Evolutionary conservation across 1,140 invertebrate genomes (phyloP), one percentile per base, ranked within the genome.

Genomic region (Bombus confusus): DNA sequence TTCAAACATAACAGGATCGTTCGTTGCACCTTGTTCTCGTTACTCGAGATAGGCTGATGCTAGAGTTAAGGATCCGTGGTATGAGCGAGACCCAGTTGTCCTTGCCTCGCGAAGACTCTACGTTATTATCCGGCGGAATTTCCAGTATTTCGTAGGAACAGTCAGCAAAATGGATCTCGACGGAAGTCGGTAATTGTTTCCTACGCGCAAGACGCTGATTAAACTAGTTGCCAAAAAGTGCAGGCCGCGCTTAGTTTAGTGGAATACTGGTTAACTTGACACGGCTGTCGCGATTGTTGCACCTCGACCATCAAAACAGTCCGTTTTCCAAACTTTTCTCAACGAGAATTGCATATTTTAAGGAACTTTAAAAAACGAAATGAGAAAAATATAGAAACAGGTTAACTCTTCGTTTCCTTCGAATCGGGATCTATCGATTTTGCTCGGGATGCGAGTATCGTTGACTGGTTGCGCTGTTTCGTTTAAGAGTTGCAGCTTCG

Each of bases 141-240:
- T 28, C 52, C 31, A 31, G 66, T 79, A 80, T 85, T 80, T 76
- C 73, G n/a, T 39, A 28, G 47, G 39, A 88, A 64, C 52, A 73
- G 74, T 43, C 64, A 41, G 74, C 59, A 31, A 85, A 82, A 82
- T 85, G 73, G 78, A 85, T 78, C 81, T 59, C 82, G 41, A 31
- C 86, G 66, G 39, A n/a, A 59, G 83, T 47, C 59, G 37, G 59
- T 85, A 85, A 87, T 87, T 85, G 83, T 79, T 88, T 85, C 22
- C 34, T 52, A 76, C 78, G 80, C 62, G 77, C 62, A 34, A 83
- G 80, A 41, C 43, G 66, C 81, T 87, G 86, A 89, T 89, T 87
- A 89, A 89, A 89, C 83, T 82, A 82, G 86, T 89, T 85, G 86
- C 79, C 78, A 78, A 78, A 79, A 85, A 80, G 52, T 81, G 72